Conservation (phyloP, 2,113 vertebrate species). For the Trogon melanurus region DNA sequence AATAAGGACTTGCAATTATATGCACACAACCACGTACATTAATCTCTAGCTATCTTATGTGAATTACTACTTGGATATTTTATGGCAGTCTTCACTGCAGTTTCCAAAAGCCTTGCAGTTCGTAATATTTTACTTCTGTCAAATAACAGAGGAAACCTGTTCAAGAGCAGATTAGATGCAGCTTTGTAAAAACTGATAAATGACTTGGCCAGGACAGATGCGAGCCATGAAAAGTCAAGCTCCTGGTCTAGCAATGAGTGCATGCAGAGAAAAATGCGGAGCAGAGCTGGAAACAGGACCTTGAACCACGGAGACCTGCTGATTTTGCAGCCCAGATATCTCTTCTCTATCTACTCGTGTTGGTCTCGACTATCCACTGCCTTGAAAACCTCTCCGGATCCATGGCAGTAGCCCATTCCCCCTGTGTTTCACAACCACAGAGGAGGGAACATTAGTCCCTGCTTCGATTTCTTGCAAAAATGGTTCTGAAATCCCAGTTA, state of each 20-base stretch:
- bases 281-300: neutral
- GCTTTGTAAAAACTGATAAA: constrained; percentile 16
- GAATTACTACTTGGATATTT: constrained; percentile 1
- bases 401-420: rapidly evolving
- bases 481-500: neutral
- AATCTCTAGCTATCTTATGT: neutral
- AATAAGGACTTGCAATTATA: neutral
- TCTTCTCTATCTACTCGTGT: neutral
- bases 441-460: neutral
- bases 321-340: neutral
- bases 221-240: neutral
- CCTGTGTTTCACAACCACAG: neutral
- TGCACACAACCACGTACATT: neutral
- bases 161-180: neutral
- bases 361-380: neutral
- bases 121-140: neutral
- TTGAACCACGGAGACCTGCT: neutral
- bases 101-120: neutral
- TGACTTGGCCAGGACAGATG: neutral
- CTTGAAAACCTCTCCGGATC: neutral
- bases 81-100: neutral
- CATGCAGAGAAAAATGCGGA: rapidly evolving
- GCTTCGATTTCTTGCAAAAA: neutral
- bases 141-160: neutral
- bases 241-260: neutral